A percentile compares a stretch with the other conserved stretches of the same genome.
Evolutionary conservation across 2,888 invertebrate genomes (phyloP).

Genomic region (Orthosia gothica): DNA sequence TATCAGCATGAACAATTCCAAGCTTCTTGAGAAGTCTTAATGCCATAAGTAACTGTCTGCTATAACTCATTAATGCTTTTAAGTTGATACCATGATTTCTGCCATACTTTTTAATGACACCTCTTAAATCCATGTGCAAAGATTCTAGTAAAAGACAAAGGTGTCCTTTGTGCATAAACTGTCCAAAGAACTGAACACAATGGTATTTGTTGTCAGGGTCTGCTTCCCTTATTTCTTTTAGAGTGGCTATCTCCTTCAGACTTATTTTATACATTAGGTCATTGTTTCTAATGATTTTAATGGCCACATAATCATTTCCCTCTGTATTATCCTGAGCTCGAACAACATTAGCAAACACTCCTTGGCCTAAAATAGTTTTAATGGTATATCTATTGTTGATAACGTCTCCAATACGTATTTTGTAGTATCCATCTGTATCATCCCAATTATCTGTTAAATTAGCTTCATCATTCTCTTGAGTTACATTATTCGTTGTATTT

Average conservation of each 20-base stretch:
- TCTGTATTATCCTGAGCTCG: conserved; percentile 97
- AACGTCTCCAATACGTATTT: conserved; percentile 97
- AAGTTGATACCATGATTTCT: conserved; percentile 98
- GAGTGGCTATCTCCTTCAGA: conserved; percentile 97
- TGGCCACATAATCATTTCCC: conserved; percentile 97
- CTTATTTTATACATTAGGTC: conserved; percentile 99
- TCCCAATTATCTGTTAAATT: conserved; percentile 99
- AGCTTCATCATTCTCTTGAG: conserved; percentile 84
- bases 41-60: conserved; percentile 98
- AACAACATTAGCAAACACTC: conserved; percentile 99
- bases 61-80: conserved; percentile 99
- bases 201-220: conserved; percentile 99
- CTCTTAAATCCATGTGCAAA: conserved; percentile 97
- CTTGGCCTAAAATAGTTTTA: conserved; percentile 99
- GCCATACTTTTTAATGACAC: conserved; percentile 99
- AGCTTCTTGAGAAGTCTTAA: conserved; percentile 98
- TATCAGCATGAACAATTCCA: conserved; percentile 99
- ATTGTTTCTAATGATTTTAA: conserved; percentile 99
- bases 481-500: conserved; percentile 76
- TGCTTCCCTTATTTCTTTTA: conserved; percentile 98
- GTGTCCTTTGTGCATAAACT: conserved; percentile 99
- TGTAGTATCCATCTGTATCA: conserved; percentile 99
- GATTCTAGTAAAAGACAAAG: conserved; percentile 99
- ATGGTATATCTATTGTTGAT: conserved; percentile 97
- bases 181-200: conserved; percentile 96